Conservation (phyloP, 2,113 vertebrate species). For the Axis porcinus region DNA sequence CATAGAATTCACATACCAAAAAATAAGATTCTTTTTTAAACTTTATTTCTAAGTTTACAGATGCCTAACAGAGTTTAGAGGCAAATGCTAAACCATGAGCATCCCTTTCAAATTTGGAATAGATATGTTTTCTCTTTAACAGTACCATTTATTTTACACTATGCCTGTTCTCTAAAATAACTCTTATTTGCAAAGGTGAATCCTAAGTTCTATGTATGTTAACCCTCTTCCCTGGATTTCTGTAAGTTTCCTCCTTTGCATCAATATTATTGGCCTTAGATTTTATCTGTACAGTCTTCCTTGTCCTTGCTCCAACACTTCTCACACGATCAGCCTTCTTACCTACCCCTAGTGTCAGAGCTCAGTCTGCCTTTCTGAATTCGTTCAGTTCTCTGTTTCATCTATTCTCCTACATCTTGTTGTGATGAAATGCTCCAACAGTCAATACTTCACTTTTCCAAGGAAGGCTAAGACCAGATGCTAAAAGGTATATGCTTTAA, state of each 20-base stretch:
- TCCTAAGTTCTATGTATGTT: background rate
- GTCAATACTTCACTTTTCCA: background rate
- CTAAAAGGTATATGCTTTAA: background rate
- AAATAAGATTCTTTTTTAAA: conserved; percentile 16
- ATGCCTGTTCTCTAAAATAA: background rate
- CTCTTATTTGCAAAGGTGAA: background rate
- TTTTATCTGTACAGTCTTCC: background rate
- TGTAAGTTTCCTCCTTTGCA: background rate
- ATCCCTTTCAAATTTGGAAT: conserved; percentile 53
- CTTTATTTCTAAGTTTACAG: conserved; percentile 62
- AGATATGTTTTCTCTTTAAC: background rate
- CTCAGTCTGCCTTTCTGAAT: background rate
- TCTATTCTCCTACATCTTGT: background rate
- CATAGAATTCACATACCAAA: conserved; percentile 74
- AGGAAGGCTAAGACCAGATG: background rate
- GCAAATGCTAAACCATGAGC: conserved; percentile 60
- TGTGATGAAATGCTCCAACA: background rate
- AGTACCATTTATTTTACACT: conserved; percentile 28
- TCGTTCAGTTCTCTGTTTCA: background rate
- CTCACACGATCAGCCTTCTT: background rate
- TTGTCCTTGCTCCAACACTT: background rate
- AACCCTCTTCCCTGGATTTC: background rate
- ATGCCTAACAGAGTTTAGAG: conserved; percentile 60
- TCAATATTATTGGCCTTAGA: background rate
- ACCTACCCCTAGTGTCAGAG: background rate